Evolutionary conservation across 2,113 vertebrate genomes (phyloP), one percentile per base, ranked within the genome.

Genomic region (Gallinago undulata): DNA sequence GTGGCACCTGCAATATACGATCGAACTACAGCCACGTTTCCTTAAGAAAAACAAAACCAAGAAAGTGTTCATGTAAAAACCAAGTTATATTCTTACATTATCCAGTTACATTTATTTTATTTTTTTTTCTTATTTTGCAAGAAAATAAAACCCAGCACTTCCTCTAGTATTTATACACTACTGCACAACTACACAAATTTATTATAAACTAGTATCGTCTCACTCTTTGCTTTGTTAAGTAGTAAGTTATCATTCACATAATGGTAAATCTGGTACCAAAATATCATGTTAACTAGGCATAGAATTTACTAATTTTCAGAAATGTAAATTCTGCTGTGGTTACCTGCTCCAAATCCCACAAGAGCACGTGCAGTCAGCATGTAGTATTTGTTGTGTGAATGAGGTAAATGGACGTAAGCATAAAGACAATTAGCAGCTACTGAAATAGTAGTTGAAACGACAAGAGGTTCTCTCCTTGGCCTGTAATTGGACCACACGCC

Each of bases 261-360:
- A 35, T 35, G 24, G 31, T 57, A 80, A 92, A 76, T 13, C 6
- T 30, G n/a, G 8, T 47, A 83, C 43, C 53, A 73, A 69, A 85
- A 48, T 6, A 28, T 2, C 68, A 77, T 0, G 0, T 35, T 89
- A 87, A 48, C 16, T 21, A 35, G 33, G 81, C 35, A 70, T 0
- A 74, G 41, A 73, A 77, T 4, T 22, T 2, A 74, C 0, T 17
- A 5, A 41, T 43, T 59, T 78, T 35, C 73, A 82, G 45, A 57
- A 89, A 45, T 5, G 5, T 41, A 89, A 80, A 77, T 60, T 41
- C 18, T 78, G 72, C 37, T 30, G 69, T n/a, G 69, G 66, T 98
- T 97, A 99, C 99, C 99, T 99, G 99, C 99, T 97, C 99, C 99
- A 84, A 99, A 99, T 31, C 99, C 99, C 93, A 99, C 98, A 35